Evolutionary conservation across 2,888 invertebrate genomes (phyloP).

Genomic region (Lasius fuliginosus): DNA sequence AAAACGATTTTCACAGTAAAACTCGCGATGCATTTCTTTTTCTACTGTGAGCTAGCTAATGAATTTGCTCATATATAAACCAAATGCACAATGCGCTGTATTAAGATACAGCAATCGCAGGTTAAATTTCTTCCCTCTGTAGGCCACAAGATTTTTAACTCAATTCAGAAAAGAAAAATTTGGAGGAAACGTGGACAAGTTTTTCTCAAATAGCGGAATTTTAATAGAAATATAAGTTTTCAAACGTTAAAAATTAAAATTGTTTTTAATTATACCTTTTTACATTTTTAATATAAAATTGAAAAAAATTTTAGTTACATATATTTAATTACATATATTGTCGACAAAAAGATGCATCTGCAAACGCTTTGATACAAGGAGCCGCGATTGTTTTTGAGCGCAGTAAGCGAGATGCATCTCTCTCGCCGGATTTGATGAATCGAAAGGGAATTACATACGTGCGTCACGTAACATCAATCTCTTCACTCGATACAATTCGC

Average conservation of each 20-base stretch:
- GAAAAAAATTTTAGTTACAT: not conserved
- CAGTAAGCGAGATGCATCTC: not conserved
- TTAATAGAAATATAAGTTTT: not conserved
- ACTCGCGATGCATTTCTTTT: not conserved
- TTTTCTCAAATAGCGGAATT: not conserved
- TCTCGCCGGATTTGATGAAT: conserved; percentile 15
- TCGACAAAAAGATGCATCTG: not conserved
- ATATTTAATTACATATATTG: not conserved
- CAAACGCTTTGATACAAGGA: not conserved
- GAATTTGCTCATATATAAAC: not conserved
- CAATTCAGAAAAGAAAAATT: not conserved
- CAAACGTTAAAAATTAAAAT: not conserved
- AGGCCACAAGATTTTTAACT: not conserved
- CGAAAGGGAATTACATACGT: conserved; percentile 6
- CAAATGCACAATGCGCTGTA: not conserved
- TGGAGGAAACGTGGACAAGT: not conserved
- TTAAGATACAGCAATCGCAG: not conserved
- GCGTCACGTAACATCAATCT: conserved; percentile 23
- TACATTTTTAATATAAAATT: not conserved
- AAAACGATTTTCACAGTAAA: not conserved
- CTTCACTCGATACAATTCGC: conserved; percentile 27
- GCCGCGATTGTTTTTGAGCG: not conserved
- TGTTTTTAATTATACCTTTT: not conserved
- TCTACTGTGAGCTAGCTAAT: not conserved
- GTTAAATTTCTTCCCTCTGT: not conserved